Base-by-base conservation (phyloP, 2,797 vertebrate species). In the Meda fulgida region DNA sequence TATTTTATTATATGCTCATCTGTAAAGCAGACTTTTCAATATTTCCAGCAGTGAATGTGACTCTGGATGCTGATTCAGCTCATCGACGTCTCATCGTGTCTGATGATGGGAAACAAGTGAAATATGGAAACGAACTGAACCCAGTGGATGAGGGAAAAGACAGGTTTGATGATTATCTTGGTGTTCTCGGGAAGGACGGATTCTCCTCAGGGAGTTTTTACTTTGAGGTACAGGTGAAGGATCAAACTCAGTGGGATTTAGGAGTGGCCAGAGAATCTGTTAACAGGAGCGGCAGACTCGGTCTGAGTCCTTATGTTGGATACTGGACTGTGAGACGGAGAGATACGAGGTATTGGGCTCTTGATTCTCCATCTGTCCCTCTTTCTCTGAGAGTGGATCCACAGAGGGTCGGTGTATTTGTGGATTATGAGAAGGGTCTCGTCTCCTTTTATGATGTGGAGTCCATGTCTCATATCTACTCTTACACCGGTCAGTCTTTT, bases 401-500 rank as follows among this genome's bases (percentile, higher is more conserved):
- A 36, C 69, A 83, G 69, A 89, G 46, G 46, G 1, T 18, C 14
- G 46, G 46, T 0, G 46, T 48, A 5, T 48, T 48, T 48, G 46
- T 48, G 10, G 85, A 89, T 85, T 87, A 87, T 80, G 84, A 85
- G 13, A 21, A 51, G 67, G 83, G 84, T 43, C 80, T 80, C 38
- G 86, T 89, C 82, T 89, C 86, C 53, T 90, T 90, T 55, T 89
- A 87, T 83, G 85, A 85, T 66, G 85, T 85, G 34, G 4, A 86
- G 51, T 9, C 40, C 31, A 84, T 78, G 46, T 14, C 18, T 83
- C 83, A 84, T 72, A 87, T 90, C 46, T 80, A 85, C 53, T 51
- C 88, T 75, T 89, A 71, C 73, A 83, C 75, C 43, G 23, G 11
- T 38, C 71, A 43, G 34, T 23, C 26, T 65, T 87, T 89, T 51